Evolutionary conservation across 2,797 vertebrate genomes (phyloP), one percentile per base, ranked within the genome.

Genomic region (Gallinago stenura): DNA sequence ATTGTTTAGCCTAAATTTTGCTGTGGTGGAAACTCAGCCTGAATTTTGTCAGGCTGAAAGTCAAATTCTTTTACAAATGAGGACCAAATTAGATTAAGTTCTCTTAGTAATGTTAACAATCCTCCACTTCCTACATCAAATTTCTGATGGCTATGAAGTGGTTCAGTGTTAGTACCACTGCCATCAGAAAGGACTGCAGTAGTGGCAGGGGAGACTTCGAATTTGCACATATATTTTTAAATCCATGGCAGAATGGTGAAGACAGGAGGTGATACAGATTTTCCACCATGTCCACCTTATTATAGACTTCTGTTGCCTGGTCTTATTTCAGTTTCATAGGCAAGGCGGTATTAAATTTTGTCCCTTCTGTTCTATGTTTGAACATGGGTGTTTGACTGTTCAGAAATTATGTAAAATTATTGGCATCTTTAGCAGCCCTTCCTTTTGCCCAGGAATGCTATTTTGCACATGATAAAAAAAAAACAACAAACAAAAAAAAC

Each of bases 1-100:
- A 15, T 57, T 3, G 0, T 82, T 73, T 71, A 69, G 31, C 21
- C 77, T 73, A 83, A 76, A 37, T 87, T 89, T 87, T 87, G 20
- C 2, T 1, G 19, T 65, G 14, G 8, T 3, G 4, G 78, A 85
- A 87, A 80, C 18, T 60, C 2, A 0, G 7, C 26, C 28, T 62
- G 28, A 35, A n/a, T 92, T 80, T 89, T 89, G 31, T 56, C 35
- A 72, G 16, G 22, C 28, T 87, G 54, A 87, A 93, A 60, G 51
- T 78, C 35, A 89, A 85, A 69, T 69, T 94, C n/a, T 80, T 87
- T 65, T 78, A 72, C 20, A 69, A 80, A 69, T 68, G 26, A 46
- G 19, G 13, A 53, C 31, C 77, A 66, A 82, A 79, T 60, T 86
- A 46, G 20, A 33, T 41, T 56, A 73, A 60, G 10, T 75, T 75